Evolutionary conservation across 2,888 invertebrate species (phyloP), one percentile per base, ranked within the genome.

Genomic region (Ophion obscuratus): DNA sequence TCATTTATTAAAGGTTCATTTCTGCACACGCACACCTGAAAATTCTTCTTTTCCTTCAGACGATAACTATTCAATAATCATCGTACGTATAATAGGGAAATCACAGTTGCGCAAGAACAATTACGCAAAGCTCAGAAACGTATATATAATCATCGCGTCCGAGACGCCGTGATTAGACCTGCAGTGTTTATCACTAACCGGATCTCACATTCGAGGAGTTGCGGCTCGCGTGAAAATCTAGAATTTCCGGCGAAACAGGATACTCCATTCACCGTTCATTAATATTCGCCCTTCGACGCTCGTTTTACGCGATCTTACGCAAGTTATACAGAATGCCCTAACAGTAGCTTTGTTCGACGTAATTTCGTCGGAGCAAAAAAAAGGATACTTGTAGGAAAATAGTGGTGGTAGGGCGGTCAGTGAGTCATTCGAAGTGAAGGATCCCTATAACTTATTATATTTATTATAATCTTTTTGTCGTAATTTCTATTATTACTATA

Each of bases 191-290:
- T 81, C 74, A 57, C 73, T 67, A 73, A 53, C 67, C 61, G 44
- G 74, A 61, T 62, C 70, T 57, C 67, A 53, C 68, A 74, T 79
- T 82, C 11, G 66, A 53, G 36, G 62, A 79, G 59, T 47, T n/a
- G 68, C 31, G 59, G 61, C 31, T 59, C 84, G 70, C 80, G 66
- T 70, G 62, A 64, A 73, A 79, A 59, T 76, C 75, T 76, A 53
- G 84, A 80, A 75, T 84, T 84, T 75, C 80, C 80, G 75, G 80
- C 84, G 84, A 80, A 84, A 84, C 74, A 74, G 80, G 80, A 84
- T 71, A 76, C 61, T 66, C 71, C 64, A 76, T 84, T 80, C 66
- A 44, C 68, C 17, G n/a, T 57, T 62, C 47, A 24, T 59, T 31
- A 71, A 75, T 75, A 84, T 84, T 70, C 47, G 67, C 75, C 59